Evolutionary conservation across 2,797 vertebrate species (phyloP).

Genomic region (Ptychadena robeensis): DNA sequence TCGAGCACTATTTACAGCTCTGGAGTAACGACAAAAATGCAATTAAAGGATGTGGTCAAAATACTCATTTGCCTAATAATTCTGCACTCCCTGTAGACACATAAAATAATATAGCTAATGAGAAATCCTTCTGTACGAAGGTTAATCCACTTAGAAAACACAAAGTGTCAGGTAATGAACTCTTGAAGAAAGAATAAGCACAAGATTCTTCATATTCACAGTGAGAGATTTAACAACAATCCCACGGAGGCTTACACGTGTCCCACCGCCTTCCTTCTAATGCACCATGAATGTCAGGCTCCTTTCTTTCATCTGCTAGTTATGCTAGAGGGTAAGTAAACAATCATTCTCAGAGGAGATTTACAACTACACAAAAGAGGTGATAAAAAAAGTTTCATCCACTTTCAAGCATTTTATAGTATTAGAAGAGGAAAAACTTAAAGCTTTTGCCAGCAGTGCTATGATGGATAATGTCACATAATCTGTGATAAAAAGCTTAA

Average conservation of each 20-base stretch:
- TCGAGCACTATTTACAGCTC: too few relatives aligned
- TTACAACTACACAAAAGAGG: slow-evolving; percentile 12
- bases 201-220: slow-evolving; percentile 12
- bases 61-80: too few relatives aligned
- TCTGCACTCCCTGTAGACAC: too few relatives aligned
- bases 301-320: slow-evolving; percentile 37
- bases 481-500: background rate
- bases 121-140: background rate
- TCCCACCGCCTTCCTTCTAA: slow-evolving; percentile 20
- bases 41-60: too few relatives aligned
- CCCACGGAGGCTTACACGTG: slow-evolving; percentile 3
- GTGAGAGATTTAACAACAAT: background rate
- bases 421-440: background rate
- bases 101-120: background rate
- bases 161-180: slow-evolving; percentile 12
- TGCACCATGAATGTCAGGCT: slow-evolving; percentile 38
- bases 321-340: slow-evolving; percentile 49
- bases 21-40: too few relatives aligned
- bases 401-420: slow-evolving; percentile 32
- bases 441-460: background rate
- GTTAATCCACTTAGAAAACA: slow-evolving; percentile 11
- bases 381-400: slow-evolving; percentile 17
- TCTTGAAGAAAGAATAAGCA: slow-evolving; percentile 3
- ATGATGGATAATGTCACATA: background rate
- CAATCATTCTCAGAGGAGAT: slow-evolving; percentile 46